Evolutionary conservation across 2,113 vertebrate genomes (phyloP).

Genomic region (Thalassoma bifasciatum): DNA sequence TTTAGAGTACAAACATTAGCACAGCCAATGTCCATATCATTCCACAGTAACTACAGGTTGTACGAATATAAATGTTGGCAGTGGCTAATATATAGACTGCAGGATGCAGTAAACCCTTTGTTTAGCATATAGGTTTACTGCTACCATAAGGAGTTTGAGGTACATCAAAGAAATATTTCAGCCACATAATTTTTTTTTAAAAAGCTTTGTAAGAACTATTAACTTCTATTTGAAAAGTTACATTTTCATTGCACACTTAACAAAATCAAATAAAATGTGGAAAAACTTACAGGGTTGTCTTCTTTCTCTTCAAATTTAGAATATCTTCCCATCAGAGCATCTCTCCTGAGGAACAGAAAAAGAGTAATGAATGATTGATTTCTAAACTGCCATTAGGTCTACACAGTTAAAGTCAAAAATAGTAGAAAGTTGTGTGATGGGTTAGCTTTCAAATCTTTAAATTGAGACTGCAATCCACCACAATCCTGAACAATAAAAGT

Average conservation of each 20-base stretch:
- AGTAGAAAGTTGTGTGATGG: no score
- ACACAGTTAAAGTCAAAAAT: not conserved
- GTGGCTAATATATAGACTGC: not conserved
- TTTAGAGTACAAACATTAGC: conserved; percentile 8
- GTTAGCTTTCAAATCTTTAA: no score
- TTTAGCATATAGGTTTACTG: not conserved
- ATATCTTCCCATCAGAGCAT: conserved; percentile 24
- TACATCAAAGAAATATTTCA: not conserved
- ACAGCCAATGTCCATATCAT: not conserved
- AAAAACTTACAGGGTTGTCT: conserved; percentile 80
- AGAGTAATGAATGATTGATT: conserved; percentile 25
- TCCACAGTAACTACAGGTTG: not conserved
- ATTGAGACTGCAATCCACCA: no score
- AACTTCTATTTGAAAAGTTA: not conserved
- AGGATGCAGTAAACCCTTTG: not conserved
- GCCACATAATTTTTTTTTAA: not conserved
- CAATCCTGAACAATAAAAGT: no score
- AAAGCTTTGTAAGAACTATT: no score
- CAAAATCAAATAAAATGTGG: conserved; percentile 5
- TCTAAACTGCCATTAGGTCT: not conserved
- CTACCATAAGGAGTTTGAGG: conserved; percentile 9
- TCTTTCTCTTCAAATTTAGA: conserved; percentile 58
- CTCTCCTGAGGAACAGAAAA: conserved; percentile 52
- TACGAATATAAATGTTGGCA: not conserved
- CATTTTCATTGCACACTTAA: not conserved